Evolutionary conservation across 2,797 vertebrate genomes (phyloP).

Genomic region (Gymnoscopelus braueri): DNA sequence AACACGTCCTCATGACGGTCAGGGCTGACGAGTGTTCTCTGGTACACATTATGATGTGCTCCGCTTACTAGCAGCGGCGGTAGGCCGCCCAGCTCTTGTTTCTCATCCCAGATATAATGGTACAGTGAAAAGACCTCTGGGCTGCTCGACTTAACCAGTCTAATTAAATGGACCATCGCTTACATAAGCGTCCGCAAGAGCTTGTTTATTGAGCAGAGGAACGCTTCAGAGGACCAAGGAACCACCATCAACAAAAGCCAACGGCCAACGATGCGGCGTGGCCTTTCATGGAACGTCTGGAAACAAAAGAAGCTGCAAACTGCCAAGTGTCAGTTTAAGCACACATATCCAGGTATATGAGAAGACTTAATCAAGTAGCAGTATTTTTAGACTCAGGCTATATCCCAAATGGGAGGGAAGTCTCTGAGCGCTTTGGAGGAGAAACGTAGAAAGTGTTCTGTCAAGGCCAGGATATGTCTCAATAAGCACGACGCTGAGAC

Average conservation of each 20-base stretch:
- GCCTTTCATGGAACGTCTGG: conserved; percentile 65
- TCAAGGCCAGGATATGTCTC: conserved; percentile 70
- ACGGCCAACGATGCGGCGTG: conserved; percentile 41
- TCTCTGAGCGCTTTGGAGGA: conserved; percentile 70
- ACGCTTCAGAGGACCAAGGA: conserved; percentile 66
- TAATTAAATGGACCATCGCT: conserved; percentile 78
- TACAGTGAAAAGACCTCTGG: conserved; percentile 75
- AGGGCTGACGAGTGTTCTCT: conserved; percentile 49
- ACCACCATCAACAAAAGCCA: conserved; percentile 64
- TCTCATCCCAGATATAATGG: conserved; percentile 73
- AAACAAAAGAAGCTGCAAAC: conserved; percentile 67
- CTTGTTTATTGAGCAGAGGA: conserved; percentile 74
- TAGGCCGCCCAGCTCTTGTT: conserved; percentile 67
- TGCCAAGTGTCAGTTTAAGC: conserved; percentile 68
- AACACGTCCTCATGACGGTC: conserved; percentile 59
- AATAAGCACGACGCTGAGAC: conserved; percentile 51
- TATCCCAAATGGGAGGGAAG: conserved; percentile 68
- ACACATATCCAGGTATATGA: conserved; percentile 75
- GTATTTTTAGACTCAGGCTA: conserved; percentile 74
- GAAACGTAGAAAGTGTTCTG: conserved; percentile 65
- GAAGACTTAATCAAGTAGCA: conserved; percentile 75
- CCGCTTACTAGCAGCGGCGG: conserved; percentile 59
- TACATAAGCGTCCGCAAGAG: conserved; percentile 68
- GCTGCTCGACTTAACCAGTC: conserved; percentile 73
- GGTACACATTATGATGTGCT: conserved; percentile 74